Percentiles rank a stretch among this genome's conserved stretches.
Evolutionary conservation across 2,888 invertebrate genomes (phyloP).

Genomic region (Drosophila anceps): DNA sequence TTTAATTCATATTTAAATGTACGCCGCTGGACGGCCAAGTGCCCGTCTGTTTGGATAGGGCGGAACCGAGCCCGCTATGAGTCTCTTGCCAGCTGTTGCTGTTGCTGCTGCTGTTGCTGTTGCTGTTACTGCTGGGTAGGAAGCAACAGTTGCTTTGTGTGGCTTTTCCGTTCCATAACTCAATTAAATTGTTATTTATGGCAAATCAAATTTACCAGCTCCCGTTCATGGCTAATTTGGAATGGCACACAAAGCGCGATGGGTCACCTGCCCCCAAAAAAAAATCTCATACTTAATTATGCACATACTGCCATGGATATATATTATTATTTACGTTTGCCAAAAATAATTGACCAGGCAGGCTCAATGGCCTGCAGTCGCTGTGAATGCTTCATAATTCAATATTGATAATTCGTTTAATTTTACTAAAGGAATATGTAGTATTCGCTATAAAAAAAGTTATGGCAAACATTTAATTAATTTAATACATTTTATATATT

Average conservation of each 20-base stretch:
- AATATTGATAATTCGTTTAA: slow-evolving; percentile 8
- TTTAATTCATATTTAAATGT: slow-evolving; percentile 83
- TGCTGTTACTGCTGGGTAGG: background rate
- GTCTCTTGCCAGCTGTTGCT: slow-evolving; percentile 14
- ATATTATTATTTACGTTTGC: slow-evolving; percentile 44
- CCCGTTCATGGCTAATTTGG: slow-evolving; percentile 35
- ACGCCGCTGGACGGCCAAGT: slow-evolving; percentile 50
- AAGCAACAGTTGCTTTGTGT: slow-evolving; percentile 66
- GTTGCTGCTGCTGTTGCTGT: background rate
- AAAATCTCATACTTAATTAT: background rate
- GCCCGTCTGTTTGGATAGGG: slow-evolving; percentile 47
- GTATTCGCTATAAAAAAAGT: too few species aligned
- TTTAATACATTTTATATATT: background rate
- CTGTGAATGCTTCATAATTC: slow-evolving; percentile 23
- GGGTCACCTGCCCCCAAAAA: slow-evolving; percentile 15
- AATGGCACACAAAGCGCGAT: slow-evolving; percentile 25
- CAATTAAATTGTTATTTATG: slow-evolving; percentile 71
- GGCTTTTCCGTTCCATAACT: slow-evolving; percentile 53
- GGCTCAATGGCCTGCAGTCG: slow-evolving; percentile 5
- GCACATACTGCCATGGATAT: background rate
- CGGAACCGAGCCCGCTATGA: slow-evolving; percentile 8
- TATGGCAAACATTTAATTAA: background rate
- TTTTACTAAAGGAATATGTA: background rate
- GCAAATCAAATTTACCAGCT: slow-evolving; percentile 55
- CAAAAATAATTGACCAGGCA: slow-evolving; percentile 36